Conservation (phyloP, 2,888 invertebrate species). For the Hirtodrosophila confusa region DNA sequence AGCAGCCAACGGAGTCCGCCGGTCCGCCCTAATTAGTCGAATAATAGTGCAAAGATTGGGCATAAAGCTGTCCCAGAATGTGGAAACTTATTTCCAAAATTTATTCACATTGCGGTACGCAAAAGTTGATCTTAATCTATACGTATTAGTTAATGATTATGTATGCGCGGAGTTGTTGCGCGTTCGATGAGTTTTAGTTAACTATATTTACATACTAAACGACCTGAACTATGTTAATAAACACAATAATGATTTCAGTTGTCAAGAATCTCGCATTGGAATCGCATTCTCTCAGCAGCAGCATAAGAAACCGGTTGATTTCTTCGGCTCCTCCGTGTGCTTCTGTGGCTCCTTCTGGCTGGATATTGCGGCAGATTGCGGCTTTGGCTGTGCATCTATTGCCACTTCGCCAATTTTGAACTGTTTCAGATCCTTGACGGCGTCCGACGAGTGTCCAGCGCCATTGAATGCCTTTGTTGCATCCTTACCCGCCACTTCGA, state of each 20-base stretch:
- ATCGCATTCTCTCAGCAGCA: constrained; percentile 35
- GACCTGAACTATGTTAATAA: constrained; percentile 53
- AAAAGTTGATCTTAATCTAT: constrained; percentile 36
- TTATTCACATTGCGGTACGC: constrained; percentile 49
- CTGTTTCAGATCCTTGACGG: constrained; percentile 85
- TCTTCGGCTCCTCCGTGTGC: constrained; percentile 9
- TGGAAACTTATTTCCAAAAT: constrained; percentile 12
- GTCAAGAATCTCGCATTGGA: background rate
- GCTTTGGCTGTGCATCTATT: constrained; percentile 53
- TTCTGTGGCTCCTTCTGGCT: background rate
- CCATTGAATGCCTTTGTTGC: constrained; percentile 88
- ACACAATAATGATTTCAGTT: constrained; percentile 23
- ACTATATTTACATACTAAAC: constrained; percentile 46
- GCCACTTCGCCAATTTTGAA: constrained; percentile 88
- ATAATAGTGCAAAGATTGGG: constrained; percentile 42
- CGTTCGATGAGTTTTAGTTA: constrained; percentile 28
- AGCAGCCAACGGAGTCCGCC: background rate
- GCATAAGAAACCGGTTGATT: constrained; percentile 45
- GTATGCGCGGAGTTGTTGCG: constrained; percentile 1
- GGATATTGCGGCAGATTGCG: constrained; percentile 7
- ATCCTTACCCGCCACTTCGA: constrained; percentile 88
- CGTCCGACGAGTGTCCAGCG: constrained; percentile 89
- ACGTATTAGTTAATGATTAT: constrained; percentile 39
- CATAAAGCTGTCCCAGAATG: background rate
- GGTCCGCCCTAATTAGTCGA: constrained; percentile 22